phyloP scores from a whole-genome alignment of 1,140 invertebrate genomes.

The Orchestia grillus region DNA sequence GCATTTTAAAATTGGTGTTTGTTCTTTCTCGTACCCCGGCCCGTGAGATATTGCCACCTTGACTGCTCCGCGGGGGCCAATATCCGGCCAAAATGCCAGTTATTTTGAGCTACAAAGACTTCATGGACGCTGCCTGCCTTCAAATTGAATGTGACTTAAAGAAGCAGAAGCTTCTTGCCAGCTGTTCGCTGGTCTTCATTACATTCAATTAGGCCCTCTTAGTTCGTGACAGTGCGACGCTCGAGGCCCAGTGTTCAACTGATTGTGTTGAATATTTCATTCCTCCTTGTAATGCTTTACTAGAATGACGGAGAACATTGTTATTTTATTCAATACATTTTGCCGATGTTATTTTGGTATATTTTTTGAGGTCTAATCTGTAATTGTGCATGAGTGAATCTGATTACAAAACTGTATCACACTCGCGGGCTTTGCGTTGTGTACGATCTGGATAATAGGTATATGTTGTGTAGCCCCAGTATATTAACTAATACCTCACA shows the following conservation, averaged over 20 bases:
- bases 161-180: not conserved
- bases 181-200: not conserved
- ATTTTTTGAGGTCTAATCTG: not conserved
- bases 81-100: not conserved
- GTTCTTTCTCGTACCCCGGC: not conserved
- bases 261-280: not conserved
- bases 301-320: not conserved
- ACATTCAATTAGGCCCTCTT: not conserved
- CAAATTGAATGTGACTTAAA: not conserved
- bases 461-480: not conserved
- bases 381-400: not conserved
- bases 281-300: not conserved
- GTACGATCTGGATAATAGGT: not conserved
- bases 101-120: slow-evolving; percentile 9
- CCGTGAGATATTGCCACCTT: not conserved
- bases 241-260: not conserved
- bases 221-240: not conserved
- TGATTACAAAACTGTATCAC: not conserved
- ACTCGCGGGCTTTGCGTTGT: too few relatives aligned
- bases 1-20: not conserved
- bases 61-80: not conserved
- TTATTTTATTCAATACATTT: not conserved
- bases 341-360: not conserved
- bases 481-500: not conserved
- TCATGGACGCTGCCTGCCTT: not conserved